Conservation (phyloP, 2,113 vertebrate species). For the Struthidea cinerea region DNA sequence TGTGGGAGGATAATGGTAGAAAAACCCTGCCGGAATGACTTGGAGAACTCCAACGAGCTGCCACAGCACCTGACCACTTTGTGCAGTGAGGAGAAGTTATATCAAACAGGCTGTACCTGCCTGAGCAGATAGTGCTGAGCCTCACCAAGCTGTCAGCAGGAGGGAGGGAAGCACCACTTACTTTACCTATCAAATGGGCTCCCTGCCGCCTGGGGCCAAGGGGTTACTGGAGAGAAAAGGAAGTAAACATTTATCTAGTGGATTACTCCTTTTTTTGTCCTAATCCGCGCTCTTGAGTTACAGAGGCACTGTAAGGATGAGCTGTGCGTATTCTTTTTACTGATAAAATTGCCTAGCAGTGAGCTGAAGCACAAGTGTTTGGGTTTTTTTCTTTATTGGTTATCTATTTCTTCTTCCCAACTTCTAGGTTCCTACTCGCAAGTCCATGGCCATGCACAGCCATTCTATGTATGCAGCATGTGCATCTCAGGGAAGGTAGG, state of each 20-base stretch:
- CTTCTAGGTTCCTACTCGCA: neutral
- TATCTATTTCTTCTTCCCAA: neutral
- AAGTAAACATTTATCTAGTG: neutral
- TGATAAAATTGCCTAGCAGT: neutral
- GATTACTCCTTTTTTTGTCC: neutral
- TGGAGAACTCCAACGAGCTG: slow-evolving; percentile 41
- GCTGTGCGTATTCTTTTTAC: neutral
- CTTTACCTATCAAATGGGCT: neutral
- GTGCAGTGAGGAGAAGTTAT: slow-evolving; percentile 1
- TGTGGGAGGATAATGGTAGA: slow-evolving; percentile 53
- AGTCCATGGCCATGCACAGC: neutral
- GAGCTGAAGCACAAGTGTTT: neutral
- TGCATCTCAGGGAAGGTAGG: neutral
- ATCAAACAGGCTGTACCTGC: neutral
- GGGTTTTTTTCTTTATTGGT: neutral
- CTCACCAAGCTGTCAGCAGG: neutral
- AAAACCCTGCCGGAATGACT: neutral
- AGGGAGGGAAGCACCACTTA: neutral
- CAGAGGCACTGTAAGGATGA: neutral
- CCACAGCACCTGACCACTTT: slow-evolving; percentile 49
- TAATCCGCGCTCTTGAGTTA: neutral
- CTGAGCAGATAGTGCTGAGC: neutral
- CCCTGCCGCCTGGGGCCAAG: neutral
- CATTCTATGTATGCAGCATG: neutral
- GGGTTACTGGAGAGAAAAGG: neutral